Percentiles rank a stretch among this genome's conserved stretches.
Evolutionary conservation across 2,797 vertebrate genomes (phyloP).

Genomic region (Siniperca obscura): DNA sequence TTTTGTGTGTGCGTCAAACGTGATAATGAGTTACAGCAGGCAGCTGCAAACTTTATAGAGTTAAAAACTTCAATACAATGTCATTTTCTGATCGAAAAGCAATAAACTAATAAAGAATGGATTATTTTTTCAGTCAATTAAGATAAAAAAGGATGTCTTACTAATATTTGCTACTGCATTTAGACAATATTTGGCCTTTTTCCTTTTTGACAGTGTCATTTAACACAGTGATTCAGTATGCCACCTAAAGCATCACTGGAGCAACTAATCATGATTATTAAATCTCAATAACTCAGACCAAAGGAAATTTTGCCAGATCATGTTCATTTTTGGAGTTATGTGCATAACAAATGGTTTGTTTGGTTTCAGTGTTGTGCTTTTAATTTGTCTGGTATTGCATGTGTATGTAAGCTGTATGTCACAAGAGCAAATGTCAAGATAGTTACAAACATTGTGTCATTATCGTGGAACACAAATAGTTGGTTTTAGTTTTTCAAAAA

Average conservation of each 20-base stretch:
- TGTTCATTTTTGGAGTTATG: not conserved
- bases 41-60: not conserved
- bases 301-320: not conserved
- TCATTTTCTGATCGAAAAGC: constrained; percentile 1
- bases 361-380: not conserved
- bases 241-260: constrained; percentile 9
- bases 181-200: constrained; percentile 17
- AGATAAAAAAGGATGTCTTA: not conserved
- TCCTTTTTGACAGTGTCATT: not conserved
- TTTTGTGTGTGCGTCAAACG: not conserved
- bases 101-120: not conserved
- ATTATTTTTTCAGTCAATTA: not conserved
- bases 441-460: constrained; percentile 14
- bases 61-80: not conserved
- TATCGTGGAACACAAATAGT: not conserved
- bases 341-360: constrained; percentile 1
- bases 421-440: constrained; percentile 1
- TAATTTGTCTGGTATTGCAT: not conserved
- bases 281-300: constrained; percentile 14
- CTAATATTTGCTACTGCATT: not conserved
- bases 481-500: constrained; percentile 20
- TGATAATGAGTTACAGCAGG: not conserved
- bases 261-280: constrained; percentile 17
- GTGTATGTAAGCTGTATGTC: not conserved
- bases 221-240: not conserved